Conservation (phyloP, 2,113 vertebrate genomes). For the Piaya cayana region DNA sequence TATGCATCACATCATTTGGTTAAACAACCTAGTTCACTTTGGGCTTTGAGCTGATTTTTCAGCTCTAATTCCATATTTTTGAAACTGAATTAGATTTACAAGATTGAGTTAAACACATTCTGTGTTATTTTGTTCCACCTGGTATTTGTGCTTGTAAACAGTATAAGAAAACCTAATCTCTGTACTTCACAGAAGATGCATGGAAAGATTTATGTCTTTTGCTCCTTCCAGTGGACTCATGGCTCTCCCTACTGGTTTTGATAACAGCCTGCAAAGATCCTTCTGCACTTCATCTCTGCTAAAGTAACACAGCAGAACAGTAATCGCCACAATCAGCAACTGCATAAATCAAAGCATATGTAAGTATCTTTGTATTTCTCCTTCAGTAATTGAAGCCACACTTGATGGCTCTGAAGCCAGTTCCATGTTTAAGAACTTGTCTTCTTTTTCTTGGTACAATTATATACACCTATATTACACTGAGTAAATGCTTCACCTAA, state of each 20-base stretch:
- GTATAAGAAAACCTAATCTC: background rate
- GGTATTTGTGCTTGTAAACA: background rate
- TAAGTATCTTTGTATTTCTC: background rate
- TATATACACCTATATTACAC: background rate
- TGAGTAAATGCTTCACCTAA: background rate
- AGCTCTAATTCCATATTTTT: background rate
- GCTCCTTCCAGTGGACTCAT: constrained; percentile 34
- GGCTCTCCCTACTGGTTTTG: constrained; percentile 65
- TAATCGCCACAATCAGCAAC: background rate
- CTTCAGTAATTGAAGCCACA: background rate
- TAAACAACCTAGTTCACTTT: background rate
- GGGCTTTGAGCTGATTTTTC: background rate
- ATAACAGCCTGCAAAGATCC: constrained; percentile 37
- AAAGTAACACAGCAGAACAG: background rate
- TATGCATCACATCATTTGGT: background rate
- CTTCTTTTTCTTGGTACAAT: background rate
- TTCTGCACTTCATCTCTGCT: background rate
- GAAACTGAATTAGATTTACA: background rate
- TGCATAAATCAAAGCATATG: background rate
- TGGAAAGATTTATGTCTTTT: constrained; percentile 18
- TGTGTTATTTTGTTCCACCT: background rate
- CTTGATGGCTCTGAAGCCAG: background rate
- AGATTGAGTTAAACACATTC: background rate
- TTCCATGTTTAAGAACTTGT: background rate
- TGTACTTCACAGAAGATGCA: background rate